These are phyloP conservation scores for Cryptocheilus praepositus DNA, from an alignment of 2,888 invertebrate genomes.

Conservation along the genomic window DNA sequence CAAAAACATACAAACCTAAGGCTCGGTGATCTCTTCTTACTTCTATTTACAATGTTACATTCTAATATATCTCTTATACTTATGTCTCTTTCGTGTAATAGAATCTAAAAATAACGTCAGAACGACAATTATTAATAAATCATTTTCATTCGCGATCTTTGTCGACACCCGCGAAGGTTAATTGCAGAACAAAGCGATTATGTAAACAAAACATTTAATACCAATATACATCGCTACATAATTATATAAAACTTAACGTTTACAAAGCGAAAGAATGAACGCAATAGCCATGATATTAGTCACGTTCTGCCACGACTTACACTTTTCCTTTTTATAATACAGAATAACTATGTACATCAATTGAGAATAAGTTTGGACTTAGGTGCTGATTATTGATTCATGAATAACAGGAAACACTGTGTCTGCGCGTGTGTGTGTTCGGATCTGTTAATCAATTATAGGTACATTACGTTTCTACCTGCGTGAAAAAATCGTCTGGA, in stretches of 20 bases:
- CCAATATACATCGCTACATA: conserved; percentile 35
- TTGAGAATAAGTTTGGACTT: conserved; percentile 23
- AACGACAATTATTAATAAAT: conserved; percentile 15
- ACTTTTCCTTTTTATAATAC: conserved; percentile 36
- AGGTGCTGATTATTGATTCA: conserved; percentile 19
- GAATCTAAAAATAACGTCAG: conserved; percentile 21
- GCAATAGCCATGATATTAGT: conserved; percentile 21
- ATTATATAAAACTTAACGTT: conserved; percentile 34
- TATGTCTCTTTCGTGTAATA: conserved; percentile 31
- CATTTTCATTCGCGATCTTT: conserved; percentile 23
- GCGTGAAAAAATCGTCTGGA: conserved; percentile 11
- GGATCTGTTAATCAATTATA: conserved; percentile 19
- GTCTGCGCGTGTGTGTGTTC: conserved; percentile 9
- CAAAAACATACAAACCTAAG: conserved; percentile 63
- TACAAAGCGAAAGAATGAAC: conserved; percentile 17
- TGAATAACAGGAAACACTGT: conserved; percentile 23
- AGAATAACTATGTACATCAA: conserved; percentile 42
- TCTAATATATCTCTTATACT: conserved; percentile 31
- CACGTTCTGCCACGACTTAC: conserved; percentile 13
- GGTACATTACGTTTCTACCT: conserved; percentile 8
- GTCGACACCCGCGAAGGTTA: conserved; percentile 1
- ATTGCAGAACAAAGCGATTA: conserved; percentile 32
- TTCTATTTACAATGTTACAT: conserved; percentile 55
- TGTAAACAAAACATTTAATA: conserved; percentile 18
- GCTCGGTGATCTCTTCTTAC: conserved; percentile 38